A percentile compares a stretch with the other conserved stretches of the same genome.
These are phyloP conservation scores for Heliothis virescens DNA, from an alignment of 1,140 invertebrate species.

Conservation along the genomic window DNA sequence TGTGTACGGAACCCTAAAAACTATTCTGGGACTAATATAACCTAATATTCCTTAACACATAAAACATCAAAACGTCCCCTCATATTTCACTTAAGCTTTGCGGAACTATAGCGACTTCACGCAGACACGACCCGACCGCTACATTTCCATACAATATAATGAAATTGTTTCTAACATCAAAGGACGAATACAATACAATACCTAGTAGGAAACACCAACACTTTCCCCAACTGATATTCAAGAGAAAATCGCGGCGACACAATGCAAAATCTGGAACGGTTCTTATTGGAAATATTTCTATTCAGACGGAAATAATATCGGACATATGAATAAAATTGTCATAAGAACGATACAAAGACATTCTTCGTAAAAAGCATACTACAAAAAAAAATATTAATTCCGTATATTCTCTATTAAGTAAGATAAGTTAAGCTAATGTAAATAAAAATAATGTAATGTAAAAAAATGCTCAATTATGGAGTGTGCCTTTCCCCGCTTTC, in stretches of 20 bases:
- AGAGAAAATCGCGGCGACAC: conserved; percentile 60
- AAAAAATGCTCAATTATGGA: too few species aligned
- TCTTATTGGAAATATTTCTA: conserved; percentile 77
- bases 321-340: conserved; percentile 69
- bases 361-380: conserved; percentile 18
- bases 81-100: conserved; percentile 27
- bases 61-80: conserved; percentile 3
- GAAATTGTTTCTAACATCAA: conserved; percentile 47
- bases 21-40: too few species aligned
- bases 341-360: conserved; percentile 51
- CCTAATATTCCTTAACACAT: too few species aligned
- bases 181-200: conserved; percentile 40
- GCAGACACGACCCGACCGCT: conserved; percentile 5
- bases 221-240: conserved; percentile 51
- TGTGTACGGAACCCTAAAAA: too few species aligned
- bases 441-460: too few species aligned
- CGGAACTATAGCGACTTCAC: conserved; percentile 19
- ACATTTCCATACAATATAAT: conserved; percentile 42
- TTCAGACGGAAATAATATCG: conserved; percentile 72
- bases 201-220: conserved; percentile 40
- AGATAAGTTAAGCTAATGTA: too few species aligned
- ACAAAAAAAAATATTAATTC: background rate
- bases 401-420: too few species aligned
- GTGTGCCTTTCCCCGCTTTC: too few species aligned
- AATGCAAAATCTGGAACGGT: conserved; percentile 64